phyloP scores from a whole-genome alignment of 1,140 invertebrate genomes.

The Sweltsa coloradensis region DNA sequence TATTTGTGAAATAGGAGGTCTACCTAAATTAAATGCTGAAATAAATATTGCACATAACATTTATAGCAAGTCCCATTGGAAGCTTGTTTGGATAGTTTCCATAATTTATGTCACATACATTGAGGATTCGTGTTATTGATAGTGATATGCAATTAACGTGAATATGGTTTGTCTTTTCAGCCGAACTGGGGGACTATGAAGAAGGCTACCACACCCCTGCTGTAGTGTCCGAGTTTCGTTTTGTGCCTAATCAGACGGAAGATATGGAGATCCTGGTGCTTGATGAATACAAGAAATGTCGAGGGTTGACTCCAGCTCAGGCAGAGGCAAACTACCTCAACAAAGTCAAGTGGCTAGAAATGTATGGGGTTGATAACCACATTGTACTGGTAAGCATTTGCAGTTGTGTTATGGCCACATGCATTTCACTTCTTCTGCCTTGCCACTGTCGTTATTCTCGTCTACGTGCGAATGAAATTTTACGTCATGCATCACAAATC shows the following conservation, averaged over 20 bases:
- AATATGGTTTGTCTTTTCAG: constrained; percentile 37
- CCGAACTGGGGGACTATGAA: constrained; percentile 96
- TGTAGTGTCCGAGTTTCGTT: constrained; percentile 94
- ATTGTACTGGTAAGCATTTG: constrained; percentile 71
- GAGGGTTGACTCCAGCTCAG: constrained; percentile 74
- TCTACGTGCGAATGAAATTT: too few relatives aligned
- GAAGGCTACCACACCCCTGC: constrained; percentile 79
- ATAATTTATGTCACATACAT: neutral
- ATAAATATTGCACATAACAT: constrained; percentile 3
- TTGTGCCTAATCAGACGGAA: constrained; percentile 86
- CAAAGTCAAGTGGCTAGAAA: constrained; percentile 90
- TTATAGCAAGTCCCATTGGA: neutral
- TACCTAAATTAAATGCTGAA: too few relatives aligned
- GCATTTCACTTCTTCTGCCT: neutral
- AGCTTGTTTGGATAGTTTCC: neutral
- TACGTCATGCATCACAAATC: too few relatives aligned
- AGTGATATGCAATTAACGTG: too few relatives aligned
- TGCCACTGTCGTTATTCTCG: too few relatives aligned
- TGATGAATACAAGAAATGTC: constrained; percentile 76
- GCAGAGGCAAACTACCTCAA: constrained; percentile 87
- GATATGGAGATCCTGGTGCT: constrained; percentile 85
- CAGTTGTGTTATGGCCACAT: constrained; percentile 5
- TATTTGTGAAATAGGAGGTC: too few relatives aligned
- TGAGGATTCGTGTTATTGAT: too few relatives aligned
- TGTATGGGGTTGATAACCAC: constrained; percentile 96